Percentiles rank a stretch among this genome's conserved stretches.
These are phyloP conservation scores for Spondyliosoma cantharus DNA, from an alignment of 2,797 vertebrate genomes.

Conservation along the genomic window DNA sequence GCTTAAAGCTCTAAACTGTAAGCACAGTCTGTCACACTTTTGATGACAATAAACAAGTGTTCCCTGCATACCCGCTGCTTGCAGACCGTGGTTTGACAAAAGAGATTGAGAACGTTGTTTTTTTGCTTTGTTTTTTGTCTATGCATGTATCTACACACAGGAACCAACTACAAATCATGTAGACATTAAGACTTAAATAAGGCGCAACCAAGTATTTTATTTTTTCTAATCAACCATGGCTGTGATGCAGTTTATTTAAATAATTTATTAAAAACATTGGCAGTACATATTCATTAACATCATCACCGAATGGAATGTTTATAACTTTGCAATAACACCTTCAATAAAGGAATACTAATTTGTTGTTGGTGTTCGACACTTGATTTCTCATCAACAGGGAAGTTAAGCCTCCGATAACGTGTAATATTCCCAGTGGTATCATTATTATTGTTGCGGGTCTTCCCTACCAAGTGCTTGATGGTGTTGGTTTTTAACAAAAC, in stretches of 20 bases:
- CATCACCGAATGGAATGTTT: neutral
- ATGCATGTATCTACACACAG: neutral
- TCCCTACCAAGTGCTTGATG: neutral
- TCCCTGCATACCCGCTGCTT: neutral
- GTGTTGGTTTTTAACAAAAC: slow-evolving; percentile 30
- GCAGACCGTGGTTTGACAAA: neutral
- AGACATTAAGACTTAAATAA: neutral
- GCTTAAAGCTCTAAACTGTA: neutral
- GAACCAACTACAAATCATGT: neutral
- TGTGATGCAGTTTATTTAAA: neutral
- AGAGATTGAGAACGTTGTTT: neutral
- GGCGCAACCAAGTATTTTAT: neutral
- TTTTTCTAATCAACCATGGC: neutral
- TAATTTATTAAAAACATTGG: neutral
- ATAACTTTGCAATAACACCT: neutral
- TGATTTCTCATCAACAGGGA: neutral
- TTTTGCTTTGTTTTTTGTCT: neutral
- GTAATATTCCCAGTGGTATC: neutral
- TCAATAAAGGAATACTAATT: neutral
- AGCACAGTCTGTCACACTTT: neutral
- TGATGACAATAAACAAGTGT: neutral
- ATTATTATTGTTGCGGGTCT: neutral
- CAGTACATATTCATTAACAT: neutral
- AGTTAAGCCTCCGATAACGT: neutral
- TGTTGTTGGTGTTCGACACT: neutral